Percentiles rank a stretch among this genome's conserved stretches.
Evolutionary conservation across 2,797 vertebrate genomes (phyloP).

Genomic region (Microchirus variegatus): DNA sequence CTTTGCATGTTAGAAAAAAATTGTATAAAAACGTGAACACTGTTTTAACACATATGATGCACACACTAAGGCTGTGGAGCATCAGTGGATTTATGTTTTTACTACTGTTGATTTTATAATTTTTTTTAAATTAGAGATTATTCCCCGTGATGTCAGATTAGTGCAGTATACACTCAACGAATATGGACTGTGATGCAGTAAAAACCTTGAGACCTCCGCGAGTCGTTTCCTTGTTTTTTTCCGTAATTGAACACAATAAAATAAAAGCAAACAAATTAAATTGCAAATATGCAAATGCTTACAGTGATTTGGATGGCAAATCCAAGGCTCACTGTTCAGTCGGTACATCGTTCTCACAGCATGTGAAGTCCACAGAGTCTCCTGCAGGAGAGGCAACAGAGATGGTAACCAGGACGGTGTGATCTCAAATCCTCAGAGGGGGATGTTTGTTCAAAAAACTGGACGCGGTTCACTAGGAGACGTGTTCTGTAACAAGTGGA

Average conservation of each 20-base stretch:
- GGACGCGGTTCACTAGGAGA: slow-evolving; percentile 49
- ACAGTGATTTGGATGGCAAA: background rate
- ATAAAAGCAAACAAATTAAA: slow-evolving; percentile 2
- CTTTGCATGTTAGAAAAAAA: background rate
- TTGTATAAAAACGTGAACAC: background rate
- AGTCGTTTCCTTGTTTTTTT: too few relatives aligned
- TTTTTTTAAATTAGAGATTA: too few relatives aligned
- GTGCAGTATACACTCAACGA: too few relatives aligned
- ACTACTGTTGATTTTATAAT: background rate
- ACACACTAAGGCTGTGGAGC: background rate
- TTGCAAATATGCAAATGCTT: slow-evolving; percentile 35
- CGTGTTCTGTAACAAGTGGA: slow-evolving; percentile 49
- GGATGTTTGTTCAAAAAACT: slow-evolving; percentile 33
- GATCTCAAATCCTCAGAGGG: slow-evolving; percentile 56
- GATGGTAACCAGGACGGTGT: slow-evolving; percentile 57
- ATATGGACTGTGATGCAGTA: too few relatives aligned
- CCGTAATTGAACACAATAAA: too few relatives aligned
- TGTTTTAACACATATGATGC: background rate
- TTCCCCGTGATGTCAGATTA: too few relatives aligned
- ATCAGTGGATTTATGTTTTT: too few relatives aligned
- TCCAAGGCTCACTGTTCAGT: background rate
- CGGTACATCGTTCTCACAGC: slow-evolving; percentile 49
- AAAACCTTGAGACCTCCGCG: too few relatives aligned
- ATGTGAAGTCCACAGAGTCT: slow-evolving; percentile 42
- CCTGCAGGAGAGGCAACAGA: slow-evolving; percentile 41